These are phyloP conservation scores for Helicoverpa assulta DNA, from an alignment of 2,888 invertebrate genomes.

Conservation along the genomic window DNA sequence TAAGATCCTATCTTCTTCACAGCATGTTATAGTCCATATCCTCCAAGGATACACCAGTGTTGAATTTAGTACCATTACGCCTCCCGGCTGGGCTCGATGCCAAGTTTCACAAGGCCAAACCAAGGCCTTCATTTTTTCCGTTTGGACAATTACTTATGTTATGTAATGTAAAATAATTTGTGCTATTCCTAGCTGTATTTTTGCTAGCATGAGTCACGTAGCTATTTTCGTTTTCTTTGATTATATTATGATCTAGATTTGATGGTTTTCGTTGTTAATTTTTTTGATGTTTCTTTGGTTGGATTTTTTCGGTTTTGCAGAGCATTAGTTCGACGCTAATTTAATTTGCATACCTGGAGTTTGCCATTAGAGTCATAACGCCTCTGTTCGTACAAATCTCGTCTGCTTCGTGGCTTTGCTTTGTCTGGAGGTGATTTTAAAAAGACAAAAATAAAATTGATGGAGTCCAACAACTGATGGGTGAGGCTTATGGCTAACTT, in stretches of 20 bases:
- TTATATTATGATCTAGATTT: conserved; percentile 1
- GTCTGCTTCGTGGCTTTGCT: too few relatives aligned
- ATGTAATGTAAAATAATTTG: conserved; percentile 25
- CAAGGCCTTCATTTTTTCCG: conserved; percentile 42
- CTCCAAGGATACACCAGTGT: conserved; percentile 29
- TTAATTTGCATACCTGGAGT: too few relatives aligned
- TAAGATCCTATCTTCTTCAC: not conserved
- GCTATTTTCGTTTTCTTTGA: conserved; percentile 10
- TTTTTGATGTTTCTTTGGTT: not conserved
- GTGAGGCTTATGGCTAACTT: too few relatives aligned
- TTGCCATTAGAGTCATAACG: too few relatives aligned
- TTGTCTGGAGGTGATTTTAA: too few relatives aligned
- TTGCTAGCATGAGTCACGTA: conserved; percentile 21
- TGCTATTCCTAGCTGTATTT: conserved; percentile 13
- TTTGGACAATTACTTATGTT: conserved; percentile 24
- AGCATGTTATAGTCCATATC: not conserved
- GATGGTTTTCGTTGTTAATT: too few relatives aligned
- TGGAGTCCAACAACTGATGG: too few relatives aligned
- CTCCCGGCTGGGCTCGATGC: conserved; percentile 35
- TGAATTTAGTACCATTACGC: conserved; percentile 26
- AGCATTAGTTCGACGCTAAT: too few relatives aligned
- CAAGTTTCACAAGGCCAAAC: conserved; percentile 43
- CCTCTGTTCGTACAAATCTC: too few relatives aligned
- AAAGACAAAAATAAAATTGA: too few relatives aligned
- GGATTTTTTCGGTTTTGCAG: not conserved